Conservation (phyloP, 2,797 vertebrate genomes). For the Acrossocheilus wenchowensis region DNA sequence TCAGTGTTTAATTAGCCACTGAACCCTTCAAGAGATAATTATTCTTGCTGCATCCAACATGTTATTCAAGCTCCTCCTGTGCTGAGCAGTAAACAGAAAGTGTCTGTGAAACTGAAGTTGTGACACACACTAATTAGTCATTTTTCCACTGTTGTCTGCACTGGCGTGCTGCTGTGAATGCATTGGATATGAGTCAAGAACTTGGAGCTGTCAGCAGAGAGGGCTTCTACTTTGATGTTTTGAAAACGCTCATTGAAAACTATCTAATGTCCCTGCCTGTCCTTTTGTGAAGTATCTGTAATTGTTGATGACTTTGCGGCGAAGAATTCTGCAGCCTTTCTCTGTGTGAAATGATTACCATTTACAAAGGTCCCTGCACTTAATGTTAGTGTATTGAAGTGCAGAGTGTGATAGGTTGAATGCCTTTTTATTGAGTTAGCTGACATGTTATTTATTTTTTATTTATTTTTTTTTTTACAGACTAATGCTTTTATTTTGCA, state of each 20-base stretch:
- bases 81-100: slow-evolving; percentile 36
- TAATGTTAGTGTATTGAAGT: background rate
- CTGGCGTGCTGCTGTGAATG: slow-evolving; percentile 28
- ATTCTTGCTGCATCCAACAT: slow-evolving; percentile 33
- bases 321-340: background rate
- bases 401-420: background rate
- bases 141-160: slow-evolving; percentile 33
- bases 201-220: slow-evolving; percentile 23
- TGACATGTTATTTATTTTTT: background rate
- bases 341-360: background rate
- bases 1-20: slow-evolving; percentile 40
- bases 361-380: too few species aligned
- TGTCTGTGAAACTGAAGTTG: slow-evolving; percentile 24
- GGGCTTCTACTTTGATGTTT: slow-evolving; percentile 17
- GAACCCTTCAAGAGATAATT: slow-evolving; percentile 42
- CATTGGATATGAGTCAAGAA: slow-evolving; percentile 9
- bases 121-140: slow-evolving; percentile 52
- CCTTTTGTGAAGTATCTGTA: slow-evolving; percentile 16
- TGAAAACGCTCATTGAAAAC: slow-evolving; percentile 1
- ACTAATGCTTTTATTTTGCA: background rate
- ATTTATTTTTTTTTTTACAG: background rate
- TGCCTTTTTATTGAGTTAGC: background rate
- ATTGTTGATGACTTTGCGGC: background rate
- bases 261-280: slow-evolving; percentile 16
- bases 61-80: slow-evolving; percentile 36